Evolutionary conservation across 1,140 invertebrate species (phyloP).

Genomic region (Orchesella cincta): DNA sequence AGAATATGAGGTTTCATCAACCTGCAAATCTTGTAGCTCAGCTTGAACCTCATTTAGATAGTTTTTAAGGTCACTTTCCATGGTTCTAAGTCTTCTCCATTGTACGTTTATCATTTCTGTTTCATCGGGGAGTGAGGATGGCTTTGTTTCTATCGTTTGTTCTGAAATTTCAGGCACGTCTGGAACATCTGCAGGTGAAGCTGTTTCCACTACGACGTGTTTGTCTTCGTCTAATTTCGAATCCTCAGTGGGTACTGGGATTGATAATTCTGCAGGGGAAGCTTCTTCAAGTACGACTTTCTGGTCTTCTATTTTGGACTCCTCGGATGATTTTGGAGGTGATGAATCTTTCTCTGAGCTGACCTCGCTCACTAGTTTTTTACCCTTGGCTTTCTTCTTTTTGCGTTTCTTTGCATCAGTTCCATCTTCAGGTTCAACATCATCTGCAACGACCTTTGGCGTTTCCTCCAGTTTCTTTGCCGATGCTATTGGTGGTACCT

Average conservation of each 20-base stretch:
- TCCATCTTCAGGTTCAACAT: not conserved
- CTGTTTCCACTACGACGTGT: not conserved
- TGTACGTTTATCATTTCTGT: not conserved
- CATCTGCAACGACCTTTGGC: not conserved
- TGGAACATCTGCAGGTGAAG: too few species aligned
- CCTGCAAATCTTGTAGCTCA: too few species aligned
- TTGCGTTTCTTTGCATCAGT: not conserved
- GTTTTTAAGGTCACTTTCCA: too few species aligned
- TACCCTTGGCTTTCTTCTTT: not conserved
- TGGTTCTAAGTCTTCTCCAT: not conserved
- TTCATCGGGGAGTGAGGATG: too few species aligned
- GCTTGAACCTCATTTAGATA: too few species aligned
- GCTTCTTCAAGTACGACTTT: not conserved
- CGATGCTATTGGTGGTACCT: slow-evolving; percentile 17
- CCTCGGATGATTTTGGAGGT: slow-evolving; percentile 53
- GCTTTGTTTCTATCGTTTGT: too few species aligned
- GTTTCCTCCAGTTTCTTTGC: too few species aligned
- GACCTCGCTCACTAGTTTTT: not conserved
- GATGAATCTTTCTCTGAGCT: not conserved
- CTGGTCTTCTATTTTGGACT: slow-evolving; percentile 57
- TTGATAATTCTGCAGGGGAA: not conserved
- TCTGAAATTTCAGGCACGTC: too few species aligned
- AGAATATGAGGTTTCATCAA: too few species aligned
- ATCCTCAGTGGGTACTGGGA: not conserved
- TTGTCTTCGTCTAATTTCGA: not conserved